Evolutionary conservation across 2,888 invertebrate genomes (phyloP).

Genomic region (Nomada hirtipes): DNA sequence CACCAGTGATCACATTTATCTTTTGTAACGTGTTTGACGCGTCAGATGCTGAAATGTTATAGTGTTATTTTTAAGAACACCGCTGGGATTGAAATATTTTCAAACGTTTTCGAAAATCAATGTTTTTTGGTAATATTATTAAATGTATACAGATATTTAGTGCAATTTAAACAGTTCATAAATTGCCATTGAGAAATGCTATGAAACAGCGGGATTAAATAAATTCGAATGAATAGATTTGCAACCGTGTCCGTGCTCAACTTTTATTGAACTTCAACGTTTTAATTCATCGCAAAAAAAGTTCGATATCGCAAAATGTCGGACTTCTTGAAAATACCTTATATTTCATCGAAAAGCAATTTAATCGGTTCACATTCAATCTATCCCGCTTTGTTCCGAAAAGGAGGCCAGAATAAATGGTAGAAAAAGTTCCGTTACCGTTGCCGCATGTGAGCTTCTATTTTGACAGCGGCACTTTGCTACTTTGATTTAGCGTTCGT

Average conservation of each 20-base stretch:
- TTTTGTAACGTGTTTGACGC: no score
- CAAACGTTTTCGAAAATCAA: no score
- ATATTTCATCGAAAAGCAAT: not conserved
- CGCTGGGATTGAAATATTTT: no score
- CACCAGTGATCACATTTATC: no score
- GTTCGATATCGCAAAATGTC: not conserved
- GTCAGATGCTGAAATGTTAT: no score
- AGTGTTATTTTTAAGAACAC: no score
- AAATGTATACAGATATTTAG: not conserved
- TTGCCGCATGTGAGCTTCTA: not conserved
- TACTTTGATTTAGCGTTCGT: constrained; percentile 7
- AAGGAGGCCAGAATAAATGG: not conserved
- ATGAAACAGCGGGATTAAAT: no score
- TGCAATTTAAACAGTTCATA: not conserved
- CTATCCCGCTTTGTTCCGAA: not conserved
- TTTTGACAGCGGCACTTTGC: constrained; percentile 28
- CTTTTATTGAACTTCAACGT: no score
- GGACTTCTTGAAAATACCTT: not conserved
- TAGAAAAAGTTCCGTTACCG: not conserved
- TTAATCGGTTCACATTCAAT: not conserved
- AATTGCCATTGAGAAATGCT: not conserved
- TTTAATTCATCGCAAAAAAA: not conserved
- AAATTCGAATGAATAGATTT: no score
- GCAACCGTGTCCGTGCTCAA: no score
- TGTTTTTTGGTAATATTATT: no score